These are phyloP conservation scores for Lymantria dispar DNA, from an alignment of 2,888 invertebrate genomes.

Conservation along the genomic window DNA sequence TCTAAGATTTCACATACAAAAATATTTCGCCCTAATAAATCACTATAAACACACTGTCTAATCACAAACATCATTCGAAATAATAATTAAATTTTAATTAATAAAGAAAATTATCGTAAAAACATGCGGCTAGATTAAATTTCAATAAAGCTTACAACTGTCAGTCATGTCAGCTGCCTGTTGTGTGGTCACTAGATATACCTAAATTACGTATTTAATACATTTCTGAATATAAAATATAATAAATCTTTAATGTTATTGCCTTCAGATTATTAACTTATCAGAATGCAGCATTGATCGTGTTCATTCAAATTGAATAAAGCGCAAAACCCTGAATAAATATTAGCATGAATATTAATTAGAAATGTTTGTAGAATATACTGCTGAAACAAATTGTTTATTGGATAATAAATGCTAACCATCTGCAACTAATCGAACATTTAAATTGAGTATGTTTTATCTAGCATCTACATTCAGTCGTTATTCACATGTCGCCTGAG, in stretches of 20 bases:
- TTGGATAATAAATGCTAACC: slow-evolving; percentile 49
- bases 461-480: slow-evolving; percentile 71
- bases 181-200: not conserved
- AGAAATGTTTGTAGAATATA: slow-evolving; percentile 33
- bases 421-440: slow-evolving; percentile 49
- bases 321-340: slow-evolving; percentile 21
- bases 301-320: slow-evolving; percentile 27
- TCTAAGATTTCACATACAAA: slow-evolving; percentile 73
- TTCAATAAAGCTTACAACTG: slow-evolving; percentile 33
- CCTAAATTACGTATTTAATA: slow-evolving; percentile 17
- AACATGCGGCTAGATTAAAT: slow-evolving; percentile 20
- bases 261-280: slow-evolving; percentile 22
- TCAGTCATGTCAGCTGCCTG: slow-evolving; percentile 41
- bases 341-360: slow-evolving; percentile 31
- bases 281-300: slow-evolving; percentile 13
- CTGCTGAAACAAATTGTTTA: slow-evolving; percentile 22
- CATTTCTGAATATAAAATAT: slow-evolving; percentile 23
- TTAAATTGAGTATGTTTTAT: slow-evolving; percentile 46
- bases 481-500: slow-evolving; percentile 65
- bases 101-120: slow-evolving; percentile 32
- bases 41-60: slow-evolving; percentile 66
- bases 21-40: slow-evolving; percentile 74
- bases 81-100: slow-evolving; percentile 35
- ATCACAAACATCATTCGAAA: slow-evolving; percentile 45
- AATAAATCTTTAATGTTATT: slow-evolving; percentile 17